Evolutionary conservation across 2,797 vertebrate genomes (phyloP).

Genomic region (Cichlasoma orientale): DNA sequence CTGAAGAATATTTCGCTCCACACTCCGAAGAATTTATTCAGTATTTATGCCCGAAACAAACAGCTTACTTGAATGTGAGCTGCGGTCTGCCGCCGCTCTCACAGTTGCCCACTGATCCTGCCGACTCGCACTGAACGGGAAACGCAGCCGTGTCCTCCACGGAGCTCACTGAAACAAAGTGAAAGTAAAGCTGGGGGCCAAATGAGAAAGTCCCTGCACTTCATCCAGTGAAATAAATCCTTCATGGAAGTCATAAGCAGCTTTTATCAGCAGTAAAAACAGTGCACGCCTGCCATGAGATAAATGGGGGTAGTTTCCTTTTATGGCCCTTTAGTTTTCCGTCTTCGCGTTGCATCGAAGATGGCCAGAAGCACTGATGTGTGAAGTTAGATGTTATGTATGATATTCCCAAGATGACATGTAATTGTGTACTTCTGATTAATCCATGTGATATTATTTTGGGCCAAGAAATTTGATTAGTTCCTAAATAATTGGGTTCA

Average conservation of each 20-base stretch:
- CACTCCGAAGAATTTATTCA: not conserved
- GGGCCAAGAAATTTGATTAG: not conserved
- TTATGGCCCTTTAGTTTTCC: not conserved
- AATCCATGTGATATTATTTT: not conserved
- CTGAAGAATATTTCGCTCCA: not conserved
- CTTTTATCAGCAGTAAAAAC: conserved; percentile 18
- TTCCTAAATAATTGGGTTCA: not conserved
- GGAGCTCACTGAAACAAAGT: conserved; percentile 73
- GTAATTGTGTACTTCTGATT: not conserved
- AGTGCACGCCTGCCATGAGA: not conserved
- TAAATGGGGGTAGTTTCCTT: not conserved
- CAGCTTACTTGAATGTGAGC: conserved; percentile 83
- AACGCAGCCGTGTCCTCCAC: conserved; percentile 82
- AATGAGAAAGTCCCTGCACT: conserved; percentile 36
- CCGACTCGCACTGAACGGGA: conserved; percentile 74
- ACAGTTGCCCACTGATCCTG: conserved; percentile 63
- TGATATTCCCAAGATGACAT: not conserved
- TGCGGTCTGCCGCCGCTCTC: conserved; percentile 76
- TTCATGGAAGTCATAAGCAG: not conserved
- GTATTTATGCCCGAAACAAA: not conserved
- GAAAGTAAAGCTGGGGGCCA: conserved; percentile 37
- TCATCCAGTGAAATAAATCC: not conserved
- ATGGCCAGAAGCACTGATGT: not conserved
- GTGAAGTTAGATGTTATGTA: not conserved
- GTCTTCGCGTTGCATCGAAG: not conserved